Conservation (phyloP, 1,140 invertebrate species). For the Listronotus oregonensis region DNA sequence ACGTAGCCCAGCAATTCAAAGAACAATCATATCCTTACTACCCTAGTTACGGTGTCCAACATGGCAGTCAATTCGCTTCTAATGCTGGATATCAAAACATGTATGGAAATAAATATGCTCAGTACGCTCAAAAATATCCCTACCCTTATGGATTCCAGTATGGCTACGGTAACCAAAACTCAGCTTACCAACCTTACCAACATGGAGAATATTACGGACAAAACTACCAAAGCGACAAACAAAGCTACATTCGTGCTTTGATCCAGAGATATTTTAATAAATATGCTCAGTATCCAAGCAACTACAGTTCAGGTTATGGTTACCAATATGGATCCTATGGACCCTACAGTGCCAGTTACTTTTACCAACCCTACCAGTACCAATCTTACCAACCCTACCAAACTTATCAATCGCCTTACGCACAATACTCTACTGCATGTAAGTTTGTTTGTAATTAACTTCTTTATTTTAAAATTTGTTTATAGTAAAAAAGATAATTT, state of each 20-base stretch:
- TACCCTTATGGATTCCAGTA: too few relatives aligned
- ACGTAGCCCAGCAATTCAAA: background rate
- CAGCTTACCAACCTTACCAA: background rate
- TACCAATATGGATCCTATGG: slow-evolving; percentile 3
- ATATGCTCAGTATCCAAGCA: background rate
- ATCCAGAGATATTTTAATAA: slow-evolving; percentile 3
- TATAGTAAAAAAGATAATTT: too few relatives aligned
- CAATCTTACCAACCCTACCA: background rate
- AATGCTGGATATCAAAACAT: background rate
- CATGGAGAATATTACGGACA: background rate
- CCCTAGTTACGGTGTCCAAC: background rate
- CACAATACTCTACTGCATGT: background rate
- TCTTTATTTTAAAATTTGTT: too few relatives aligned
- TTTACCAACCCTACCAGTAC: background rate
- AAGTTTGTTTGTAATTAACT: too few relatives aligned
- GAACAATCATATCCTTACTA: too few relatives aligned
- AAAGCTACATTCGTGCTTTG: background rate
- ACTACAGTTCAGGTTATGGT: background rate
- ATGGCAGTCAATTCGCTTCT: background rate
- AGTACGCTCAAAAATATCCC: too few relatives aligned
- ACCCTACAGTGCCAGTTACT: background rate
- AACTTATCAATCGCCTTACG: background rate
- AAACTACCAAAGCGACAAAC: background rate
- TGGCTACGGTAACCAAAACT: too few relatives aligned
- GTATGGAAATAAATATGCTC: background rate